A percentile compares a stretch with the other conserved stretches of the same genome.
Evolutionary conservation across 2,113 vertebrate species (phyloP).

Genomic region (Gnathonemus echidnorhynchus): DNA sequence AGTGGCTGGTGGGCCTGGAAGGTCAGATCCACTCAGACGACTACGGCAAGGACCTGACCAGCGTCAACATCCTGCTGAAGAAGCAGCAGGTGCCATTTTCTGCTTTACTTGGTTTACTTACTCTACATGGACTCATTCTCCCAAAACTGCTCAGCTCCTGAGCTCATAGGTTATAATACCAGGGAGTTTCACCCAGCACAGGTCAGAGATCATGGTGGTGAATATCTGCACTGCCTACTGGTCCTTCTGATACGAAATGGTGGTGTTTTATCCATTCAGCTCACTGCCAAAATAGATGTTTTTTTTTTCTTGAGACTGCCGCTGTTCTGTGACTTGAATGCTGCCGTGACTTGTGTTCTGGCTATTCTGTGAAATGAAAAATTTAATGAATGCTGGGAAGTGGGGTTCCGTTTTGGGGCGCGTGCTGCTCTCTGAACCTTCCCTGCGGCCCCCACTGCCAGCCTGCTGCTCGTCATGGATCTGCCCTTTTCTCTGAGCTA

Average conservation of each 20-base stretch:
- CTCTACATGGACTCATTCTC: neutral
- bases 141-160: neutral
- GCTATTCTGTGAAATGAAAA: neutral
- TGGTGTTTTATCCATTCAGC: neutral
- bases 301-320: neutral
- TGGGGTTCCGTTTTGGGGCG: neutral
- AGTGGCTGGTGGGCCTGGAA: conserved; percentile 84
- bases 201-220: neutral
- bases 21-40: conserved; percentile 93
- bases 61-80: conserved; percentile 91
- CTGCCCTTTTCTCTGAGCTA: neutral
- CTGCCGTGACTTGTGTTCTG: neutral
- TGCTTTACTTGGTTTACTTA: neutral
- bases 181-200: neutral
- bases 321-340: neutral
- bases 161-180: neutral
- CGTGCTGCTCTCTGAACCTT: neutral
- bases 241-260: neutral
- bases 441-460: neutral
- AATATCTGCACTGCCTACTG: neutral
- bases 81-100: conserved; percentile 77
- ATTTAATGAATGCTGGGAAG: neutral
- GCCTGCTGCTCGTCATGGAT: neutral
- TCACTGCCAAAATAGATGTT: neutral
- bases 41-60: conserved; percentile 93